Base-by-base conservation (phyloP, 53 echinoderm and acorn worm genomes). In the Stichopus horrens region DNA sequence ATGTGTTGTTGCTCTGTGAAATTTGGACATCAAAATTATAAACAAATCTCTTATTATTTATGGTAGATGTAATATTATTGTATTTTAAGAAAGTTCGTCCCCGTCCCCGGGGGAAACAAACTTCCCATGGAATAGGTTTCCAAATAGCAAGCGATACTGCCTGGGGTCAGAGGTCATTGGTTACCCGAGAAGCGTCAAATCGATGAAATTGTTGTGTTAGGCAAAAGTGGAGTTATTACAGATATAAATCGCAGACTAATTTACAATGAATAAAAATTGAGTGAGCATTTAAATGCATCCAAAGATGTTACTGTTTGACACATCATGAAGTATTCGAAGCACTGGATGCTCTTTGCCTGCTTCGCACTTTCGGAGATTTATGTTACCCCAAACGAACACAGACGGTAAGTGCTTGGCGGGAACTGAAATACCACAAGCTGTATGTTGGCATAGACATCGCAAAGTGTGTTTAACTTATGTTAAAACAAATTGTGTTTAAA, bases 371-470 rank as follows among this genome's bases (percentile, higher is more conserved):
- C 0, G 18, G 81, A 81, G 81, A 81, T 81, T 81, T 56, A 81
- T 81, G 81, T 81, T 54, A 58, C 22, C 55, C 20, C 13, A 81
- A 81, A 81, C 81, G 57, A 81, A 81, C 58, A 58, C 57, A 56
- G 81, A 58, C 81, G 56, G 56, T 81, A 81, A 55, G 81, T 81
- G 81, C 81, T 56, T 81, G 81, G 81, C 58, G 81, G 79, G 81
- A 7, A 81, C 81, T 22, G 18, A 16, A 11, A n/a, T 57, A 58
- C 81, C 57, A 81, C 57, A 81, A 81, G 56, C 79, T 21, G 7
- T 81, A 81, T 81, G 37, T 37, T 37, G 37, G 37, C 37, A 37
- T 37, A 37, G 37, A 37, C 37, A 37, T 37, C 37, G 37, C 37
- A 37, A 0, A 37, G 1, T 37, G 37, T 37, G 37, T 37, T 37